Evolutionary conservation across 1,140 invertebrate species (phyloP).

Genomic region (Leptinotarsa lineolata): DNA sequence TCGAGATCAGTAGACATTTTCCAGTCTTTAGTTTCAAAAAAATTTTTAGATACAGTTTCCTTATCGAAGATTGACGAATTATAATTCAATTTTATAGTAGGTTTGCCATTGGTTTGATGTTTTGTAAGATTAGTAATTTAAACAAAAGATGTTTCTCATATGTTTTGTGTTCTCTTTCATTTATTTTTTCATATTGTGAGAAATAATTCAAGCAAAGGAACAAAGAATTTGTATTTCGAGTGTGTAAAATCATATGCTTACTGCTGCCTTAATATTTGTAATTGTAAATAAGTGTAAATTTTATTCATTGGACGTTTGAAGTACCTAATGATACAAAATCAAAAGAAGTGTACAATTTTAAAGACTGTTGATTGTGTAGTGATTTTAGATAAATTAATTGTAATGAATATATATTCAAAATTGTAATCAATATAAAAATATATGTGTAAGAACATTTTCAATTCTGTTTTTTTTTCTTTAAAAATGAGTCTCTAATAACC

Average conservation of each 20-base stretch:
- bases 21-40: too few species aligned
- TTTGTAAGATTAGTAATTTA: too few species aligned
- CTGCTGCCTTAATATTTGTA: slow-evolving; percentile 30
- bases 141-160: too few species aligned
- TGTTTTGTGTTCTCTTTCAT: too few species aligned
- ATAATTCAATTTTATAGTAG: too few species aligned
- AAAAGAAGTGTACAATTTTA: slow-evolving; percentile 37
- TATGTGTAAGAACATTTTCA: neutral
- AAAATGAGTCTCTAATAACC: too few species aligned
- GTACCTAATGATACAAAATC: slow-evolving; percentile 19
- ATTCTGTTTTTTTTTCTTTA: neutral
- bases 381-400: neutral
- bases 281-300: slow-evolving; percentile 25
- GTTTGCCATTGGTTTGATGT: too few species aligned
- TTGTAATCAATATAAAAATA: neutral
- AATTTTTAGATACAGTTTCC: too few species aligned
- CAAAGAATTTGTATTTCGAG: neutral
- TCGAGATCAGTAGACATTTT: too few species aligned
- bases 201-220: too few species aligned
- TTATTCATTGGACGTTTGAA: neutral
- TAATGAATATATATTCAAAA: slow-evolving; percentile 20
- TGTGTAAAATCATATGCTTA: slow-evolving; percentile 14
- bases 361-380: slow-evolving; percentile 38
- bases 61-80: too few species aligned
- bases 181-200: too few species aligned